These are phyloP conservation scores for Lindbergichthys nudifrons DNA, from an alignment of 2,797 vertebrate species.

Conservation along the genomic window DNA sequence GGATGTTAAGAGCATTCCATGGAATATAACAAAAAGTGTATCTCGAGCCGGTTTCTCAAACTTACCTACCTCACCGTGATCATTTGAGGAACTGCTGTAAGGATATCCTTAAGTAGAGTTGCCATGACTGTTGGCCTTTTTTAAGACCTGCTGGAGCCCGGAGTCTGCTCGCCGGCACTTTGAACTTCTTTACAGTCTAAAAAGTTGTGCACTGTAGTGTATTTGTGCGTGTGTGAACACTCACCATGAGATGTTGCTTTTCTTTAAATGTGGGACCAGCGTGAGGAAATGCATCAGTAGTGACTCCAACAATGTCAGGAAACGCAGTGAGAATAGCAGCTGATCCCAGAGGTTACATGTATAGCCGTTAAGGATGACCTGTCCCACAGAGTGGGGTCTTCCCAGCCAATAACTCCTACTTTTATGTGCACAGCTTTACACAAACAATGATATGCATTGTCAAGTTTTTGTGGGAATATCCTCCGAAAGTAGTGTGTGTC, in stretches of 20 bases:
- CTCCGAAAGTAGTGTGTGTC: neutral
- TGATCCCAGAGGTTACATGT: slow-evolving; percentile 49
- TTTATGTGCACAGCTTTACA: slow-evolving; percentile 21
- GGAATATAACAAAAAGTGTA: too few relatives aligned
- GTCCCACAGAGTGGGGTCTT: slow-evolving; percentile 16
- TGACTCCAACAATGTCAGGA: slow-evolving; percentile 77
- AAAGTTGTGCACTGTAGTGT: neutral
- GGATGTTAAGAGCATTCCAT: too few relatives aligned
- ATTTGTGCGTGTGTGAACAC: neutral
- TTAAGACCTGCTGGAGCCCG: slow-evolving; percentile 3
- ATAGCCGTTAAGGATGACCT: slow-evolving; percentile 33
- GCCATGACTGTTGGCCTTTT: slow-evolving; percentile 15
- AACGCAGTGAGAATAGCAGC: slow-evolving; percentile 53
- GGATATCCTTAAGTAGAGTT: slow-evolving; percentile 4
- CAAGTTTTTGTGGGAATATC: neutral
- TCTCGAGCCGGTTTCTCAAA: too few relatives aligned
- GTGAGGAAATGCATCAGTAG: slow-evolving; percentile 74
- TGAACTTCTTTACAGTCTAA: slow-evolving; percentile 16
- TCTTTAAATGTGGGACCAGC: slow-evolving; percentile 41
- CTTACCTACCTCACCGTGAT: too few relatives aligned
- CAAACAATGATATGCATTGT: slow-evolving; percentile 31
- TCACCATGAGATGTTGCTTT: slow-evolving; percentile 18
- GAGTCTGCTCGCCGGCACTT: slow-evolving; percentile 5
- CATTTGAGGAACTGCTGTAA: neutral
- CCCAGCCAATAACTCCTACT: neutral